Conservation (phyloP, 2,888 invertebrate genomes). For the Lagria hirta region DNA sequence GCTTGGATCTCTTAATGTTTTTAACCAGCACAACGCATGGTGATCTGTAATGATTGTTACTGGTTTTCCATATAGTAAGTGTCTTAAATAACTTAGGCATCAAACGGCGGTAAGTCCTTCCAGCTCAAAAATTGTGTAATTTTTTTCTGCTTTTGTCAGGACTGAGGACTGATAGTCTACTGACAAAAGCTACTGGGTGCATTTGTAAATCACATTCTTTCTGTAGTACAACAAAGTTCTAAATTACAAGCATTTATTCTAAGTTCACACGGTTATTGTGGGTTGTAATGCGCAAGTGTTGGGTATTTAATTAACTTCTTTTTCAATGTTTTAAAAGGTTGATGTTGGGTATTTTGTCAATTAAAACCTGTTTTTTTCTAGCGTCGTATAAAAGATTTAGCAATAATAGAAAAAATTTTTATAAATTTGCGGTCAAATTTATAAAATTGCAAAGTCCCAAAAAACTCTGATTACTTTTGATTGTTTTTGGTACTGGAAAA, state of each 20-base stretch:
- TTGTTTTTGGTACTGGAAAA: slow-evolving; percentile 23
- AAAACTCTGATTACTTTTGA: slow-evolving; percentile 10
- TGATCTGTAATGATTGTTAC: too few species aligned
- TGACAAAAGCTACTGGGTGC: slow-evolving; percentile 1
- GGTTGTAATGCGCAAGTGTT: neutral
- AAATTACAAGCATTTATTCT: too few species aligned
- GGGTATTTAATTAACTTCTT: neutral
- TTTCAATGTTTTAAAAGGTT: slow-evolving; percentile 6
- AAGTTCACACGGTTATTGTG: neutral
- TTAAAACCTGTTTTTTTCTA: neutral
- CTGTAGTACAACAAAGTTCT: slow-evolving; percentile 3
- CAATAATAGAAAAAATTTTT: slow-evolving; percentile 2
- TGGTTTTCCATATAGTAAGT: too few species aligned
- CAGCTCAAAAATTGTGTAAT: neutral
- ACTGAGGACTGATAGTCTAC: neutral
- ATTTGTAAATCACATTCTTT: neutral
- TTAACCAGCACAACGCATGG: too few species aligned
- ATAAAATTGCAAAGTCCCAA: slow-evolving; percentile 19
- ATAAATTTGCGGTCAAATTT: slow-evolving; percentile 22
- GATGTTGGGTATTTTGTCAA: neutral
- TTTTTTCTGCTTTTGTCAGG: slow-evolving; percentile 1
- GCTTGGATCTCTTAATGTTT: too few species aligned
- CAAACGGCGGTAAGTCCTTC: slow-evolving; percentile 2
- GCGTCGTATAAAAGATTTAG: slow-evolving; percentile 2
- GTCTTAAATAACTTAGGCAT: too few species aligned